These are phyloP conservation scores for Circaetus gallicus DNA, from an alignment of 2,113 vertebrate species.

Conservation along the genomic window DNA sequence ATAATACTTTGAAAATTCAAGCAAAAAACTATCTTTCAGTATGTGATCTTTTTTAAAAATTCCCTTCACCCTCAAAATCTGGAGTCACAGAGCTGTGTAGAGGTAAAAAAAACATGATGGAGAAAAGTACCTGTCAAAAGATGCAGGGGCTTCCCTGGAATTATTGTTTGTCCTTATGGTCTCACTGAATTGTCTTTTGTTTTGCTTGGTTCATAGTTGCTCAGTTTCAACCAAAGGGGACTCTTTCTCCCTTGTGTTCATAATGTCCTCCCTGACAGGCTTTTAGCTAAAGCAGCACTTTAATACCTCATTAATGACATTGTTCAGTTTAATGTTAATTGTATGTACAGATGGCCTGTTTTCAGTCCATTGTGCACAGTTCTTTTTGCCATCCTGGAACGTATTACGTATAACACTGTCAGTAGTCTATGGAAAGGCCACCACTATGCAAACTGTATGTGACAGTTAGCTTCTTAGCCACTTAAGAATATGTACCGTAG, in stretches of 20 bases:
- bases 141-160: accelerated
- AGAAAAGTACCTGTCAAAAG: not conserved
- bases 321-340: not conserved
- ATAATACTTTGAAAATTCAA: not conserved
- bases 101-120: not conserved
- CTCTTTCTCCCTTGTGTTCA: not conserved
- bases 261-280: not conserved
- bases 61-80: not conserved
- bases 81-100: not conserved
- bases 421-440: not conserved
- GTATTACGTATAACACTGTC: not conserved
- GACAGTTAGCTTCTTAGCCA: not conserved
- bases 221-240: not conserved
- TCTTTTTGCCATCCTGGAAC: not conserved
- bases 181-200: not conserved
- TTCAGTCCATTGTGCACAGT: constrained; percentile 19
- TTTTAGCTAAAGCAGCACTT: not conserved
- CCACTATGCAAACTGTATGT: not conserved
- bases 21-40: not conserved
- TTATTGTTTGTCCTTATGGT: not conserved
- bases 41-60: not conserved
- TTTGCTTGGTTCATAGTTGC: not conserved
- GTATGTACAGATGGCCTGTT: constrained; percentile 18
- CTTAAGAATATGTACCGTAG: not conserved
- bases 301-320: constrained; percentile 11